Evolutionary conservation across 2,888 invertebrate genomes (phyloP).

Genomic region (Euplagia quadripunctaria): DNA sequence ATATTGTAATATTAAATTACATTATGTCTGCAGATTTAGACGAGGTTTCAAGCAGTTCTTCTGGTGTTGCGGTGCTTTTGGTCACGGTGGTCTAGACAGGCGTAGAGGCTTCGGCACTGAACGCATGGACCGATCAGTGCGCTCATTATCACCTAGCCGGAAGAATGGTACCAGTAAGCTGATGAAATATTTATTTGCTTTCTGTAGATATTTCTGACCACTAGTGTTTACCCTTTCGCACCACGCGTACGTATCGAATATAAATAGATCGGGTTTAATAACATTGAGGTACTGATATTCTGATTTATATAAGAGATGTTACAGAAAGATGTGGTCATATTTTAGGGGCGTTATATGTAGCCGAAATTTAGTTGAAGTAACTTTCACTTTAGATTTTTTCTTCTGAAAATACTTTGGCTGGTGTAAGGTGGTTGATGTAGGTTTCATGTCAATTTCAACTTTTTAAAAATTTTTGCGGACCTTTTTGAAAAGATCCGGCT

Average conservation of each 20-base stretch:
- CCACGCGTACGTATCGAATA: not conserved
- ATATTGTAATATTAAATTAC: not conserved
- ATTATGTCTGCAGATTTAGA: constrained; percentile 90
- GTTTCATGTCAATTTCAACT: no score
- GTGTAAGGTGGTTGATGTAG: no score
- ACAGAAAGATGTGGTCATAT: not conserved
- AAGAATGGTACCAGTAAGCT: constrained; percentile 84
- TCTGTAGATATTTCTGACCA: not conserved
- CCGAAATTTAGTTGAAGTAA: not conserved
- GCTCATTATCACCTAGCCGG: constrained; percentile 89
- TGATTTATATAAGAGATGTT: not conserved
- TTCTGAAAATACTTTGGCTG: not conserved
- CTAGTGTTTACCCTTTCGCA: not conserved
- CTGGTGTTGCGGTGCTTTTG: constrained; percentile 93
- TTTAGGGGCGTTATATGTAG: not conserved
- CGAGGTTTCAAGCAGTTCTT: constrained; percentile 97
- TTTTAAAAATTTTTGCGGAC: no score
- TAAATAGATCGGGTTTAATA: not conserved
- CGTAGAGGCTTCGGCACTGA: constrained; percentile 92
- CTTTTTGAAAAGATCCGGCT: no score
- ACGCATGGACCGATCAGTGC: constrained; percentile 92
- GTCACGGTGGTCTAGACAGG: constrained; percentile 90
- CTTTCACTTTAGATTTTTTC: not conserved
- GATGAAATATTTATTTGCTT: constrained; percentile 10
- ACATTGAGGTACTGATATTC: not conserved